Percentiles rank a stretch among this genome's conserved stretches.
Evolutionary conservation across 2,797 vertebrate species (phyloP).

Genomic region (Rhinoraja longicauda): DNA sequence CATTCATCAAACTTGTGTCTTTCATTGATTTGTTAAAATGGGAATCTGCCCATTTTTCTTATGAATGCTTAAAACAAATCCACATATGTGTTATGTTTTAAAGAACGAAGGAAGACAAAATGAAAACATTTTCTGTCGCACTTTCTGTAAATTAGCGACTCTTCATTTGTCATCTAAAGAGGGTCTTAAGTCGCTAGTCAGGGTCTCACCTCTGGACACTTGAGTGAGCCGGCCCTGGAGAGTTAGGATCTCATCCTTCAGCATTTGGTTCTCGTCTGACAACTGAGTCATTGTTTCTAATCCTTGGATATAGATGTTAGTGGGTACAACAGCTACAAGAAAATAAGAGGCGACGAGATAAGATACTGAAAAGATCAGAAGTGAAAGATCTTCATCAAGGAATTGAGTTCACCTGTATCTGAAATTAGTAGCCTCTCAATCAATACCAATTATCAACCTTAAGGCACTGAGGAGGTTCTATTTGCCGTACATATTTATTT

Average conservation of each 20-base stretch:
- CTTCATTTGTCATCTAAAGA: background rate
- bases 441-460: background rate
- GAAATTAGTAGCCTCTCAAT: background rate
- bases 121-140: background rate
- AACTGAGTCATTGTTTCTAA: slow-evolving; percentile 65
- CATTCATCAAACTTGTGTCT: background rate
- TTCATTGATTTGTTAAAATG: background rate
- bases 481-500: background rate
- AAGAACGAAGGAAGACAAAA: background rate
- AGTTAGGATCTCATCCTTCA: slow-evolving; percentile 69
- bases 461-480: background rate
- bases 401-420: background rate
- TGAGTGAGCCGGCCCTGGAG: slow-evolving; percentile 64
- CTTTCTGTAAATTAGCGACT: background rate
- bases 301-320: slow-evolving; percentile 67
- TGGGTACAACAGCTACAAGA: slow-evolving; percentile 47
- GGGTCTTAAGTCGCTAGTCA: background rate
- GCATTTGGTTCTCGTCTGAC: slow-evolving; percentile 61
- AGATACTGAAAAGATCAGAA: background rate
- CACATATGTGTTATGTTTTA: background rate
- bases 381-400: background rate
- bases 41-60: background rate
- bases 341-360: background rate
- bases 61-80: background rate
- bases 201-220: slow-evolving; percentile 58